These are phyloP conservation scores for Echiichthys vipera DNA, from an alignment of 2,797 vertebrate species.

Conservation along the genomic window DNA sequence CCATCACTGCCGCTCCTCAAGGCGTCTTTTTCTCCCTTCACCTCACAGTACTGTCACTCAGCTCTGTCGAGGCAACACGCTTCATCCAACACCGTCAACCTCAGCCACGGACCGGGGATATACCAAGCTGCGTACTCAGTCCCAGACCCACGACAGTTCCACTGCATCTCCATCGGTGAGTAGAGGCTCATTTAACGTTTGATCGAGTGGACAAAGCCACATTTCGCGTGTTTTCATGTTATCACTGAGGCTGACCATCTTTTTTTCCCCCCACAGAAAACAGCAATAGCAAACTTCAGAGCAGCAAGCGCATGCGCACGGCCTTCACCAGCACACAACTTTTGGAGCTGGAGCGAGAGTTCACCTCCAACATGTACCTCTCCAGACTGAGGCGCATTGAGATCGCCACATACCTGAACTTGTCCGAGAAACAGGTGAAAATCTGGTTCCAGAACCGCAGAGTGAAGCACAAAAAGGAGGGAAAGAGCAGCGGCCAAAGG, in stretches of 20 bases:
- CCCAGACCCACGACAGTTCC: conserved; percentile 95
- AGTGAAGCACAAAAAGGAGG: conserved; percentile 99
- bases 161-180: conserved; percentile 99
- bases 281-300: conserved; percentile 92
- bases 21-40: conserved; percentile 93
- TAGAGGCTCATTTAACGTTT: conserved; percentile 3
- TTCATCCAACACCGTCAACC: conserved; percentile 86
- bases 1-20: conserved; percentile 94
- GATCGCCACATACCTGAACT: conserved; percentile 98
- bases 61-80: conserved; percentile 91
- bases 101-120: conserved; percentile 90
- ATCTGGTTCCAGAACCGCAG: conserved; percentile 99
- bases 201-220: rapidly evolving
- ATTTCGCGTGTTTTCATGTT: rapidly evolving
- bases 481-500: conserved; percentile 90
- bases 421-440: conserved; percentile 99
- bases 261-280: conserved; percentile 84
- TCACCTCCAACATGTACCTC: conserved; percentile 99
- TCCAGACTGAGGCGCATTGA: conserved; percentile 97
- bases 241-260: conserved; percentile 23
- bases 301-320: conserved; percentile 98
- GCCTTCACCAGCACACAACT: conserved; percentile 99
- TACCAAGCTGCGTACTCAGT: conserved; percentile 94
- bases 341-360: conserved; percentile 97
- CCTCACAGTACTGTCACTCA: conserved; percentile 94